These are phyloP conservation scores for Petrolisthes cinctipes DNA, from an alignment of 2,888 invertebrate genomes.

Conservation along the genomic window DNA sequence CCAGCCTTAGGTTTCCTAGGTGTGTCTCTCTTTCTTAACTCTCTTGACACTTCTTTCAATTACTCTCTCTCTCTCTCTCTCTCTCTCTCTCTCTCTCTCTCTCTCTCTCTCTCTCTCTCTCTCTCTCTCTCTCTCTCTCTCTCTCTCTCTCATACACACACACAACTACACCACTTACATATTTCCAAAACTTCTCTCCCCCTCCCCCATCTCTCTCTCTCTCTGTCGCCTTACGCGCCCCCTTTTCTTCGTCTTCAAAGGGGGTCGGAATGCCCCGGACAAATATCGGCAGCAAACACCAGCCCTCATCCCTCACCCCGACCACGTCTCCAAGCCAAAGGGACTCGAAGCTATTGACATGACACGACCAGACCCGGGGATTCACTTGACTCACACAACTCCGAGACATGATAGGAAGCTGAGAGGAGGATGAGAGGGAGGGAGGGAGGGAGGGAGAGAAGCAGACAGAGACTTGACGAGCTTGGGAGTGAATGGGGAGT, in stretches of 20 bases:
- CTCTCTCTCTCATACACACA: background rate
- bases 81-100: background rate
- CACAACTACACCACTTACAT: no score
- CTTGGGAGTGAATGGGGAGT: background rate
- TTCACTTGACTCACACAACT: background rate
- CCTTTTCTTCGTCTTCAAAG: background rate
- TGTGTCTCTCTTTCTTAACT: no score
- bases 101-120: constrained; percentile 1
- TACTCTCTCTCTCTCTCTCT: no score
- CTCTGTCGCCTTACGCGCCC: background rate
- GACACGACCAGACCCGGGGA: background rate
- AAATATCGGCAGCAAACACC: background rate
- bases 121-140: constrained; percentile 1
- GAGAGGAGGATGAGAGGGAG: background rate
- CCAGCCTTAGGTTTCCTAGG: no score
- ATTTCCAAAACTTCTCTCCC: background rate
- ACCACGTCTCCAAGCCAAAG: background rate
- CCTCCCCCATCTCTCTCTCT: background rate
- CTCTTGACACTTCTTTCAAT: no score
- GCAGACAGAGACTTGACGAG: background rate
- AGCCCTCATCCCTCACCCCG: background rate
- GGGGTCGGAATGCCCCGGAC: background rate
- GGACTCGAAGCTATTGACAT: background rate
- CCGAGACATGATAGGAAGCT: background rate
- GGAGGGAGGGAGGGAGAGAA: background rate